These are phyloP conservation scores for Cybosia mesomella DNA, from an alignment of 2,888 invertebrate genomes.

Conservation along the genomic window DNA sequence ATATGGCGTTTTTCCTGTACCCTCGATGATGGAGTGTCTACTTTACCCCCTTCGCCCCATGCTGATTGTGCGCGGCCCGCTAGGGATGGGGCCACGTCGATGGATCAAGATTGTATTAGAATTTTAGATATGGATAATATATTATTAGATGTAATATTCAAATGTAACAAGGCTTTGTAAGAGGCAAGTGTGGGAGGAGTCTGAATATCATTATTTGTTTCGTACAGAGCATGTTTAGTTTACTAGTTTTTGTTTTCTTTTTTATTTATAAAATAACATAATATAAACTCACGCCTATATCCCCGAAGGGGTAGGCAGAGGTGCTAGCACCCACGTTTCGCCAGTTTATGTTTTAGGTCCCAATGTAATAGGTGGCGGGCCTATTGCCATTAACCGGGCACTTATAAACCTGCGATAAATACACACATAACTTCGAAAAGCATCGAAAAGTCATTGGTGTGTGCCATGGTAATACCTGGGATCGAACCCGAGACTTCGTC, in stretches of 20 bases:
- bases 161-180: not conserved
- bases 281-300: too few species aligned
- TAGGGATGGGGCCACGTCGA: slow-evolving; percentile 36
- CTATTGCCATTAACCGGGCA: too few species aligned
- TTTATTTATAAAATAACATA: not conserved
- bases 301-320: too few species aligned
- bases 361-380: too few species aligned
- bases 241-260: not conserved
- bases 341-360: too few species aligned
- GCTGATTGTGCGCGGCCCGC: slow-evolving; percentile 30
- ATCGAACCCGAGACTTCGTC: too few species aligned
- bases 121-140: not conserved
- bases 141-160: not conserved
- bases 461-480: too few species aligned
- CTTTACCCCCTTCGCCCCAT: slow-evolving; percentile 35
- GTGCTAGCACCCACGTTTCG: too few species aligned
- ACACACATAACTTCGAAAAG: too few species aligned
- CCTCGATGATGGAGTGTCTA: slow-evolving; percentile 46
- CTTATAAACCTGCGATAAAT: too few species aligned
- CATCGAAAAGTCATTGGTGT: too few species aligned
- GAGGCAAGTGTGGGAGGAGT: not conserved
- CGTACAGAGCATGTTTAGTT: not conserved
- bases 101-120: slow-evolving; percentile 6
- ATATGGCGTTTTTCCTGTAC: slow-evolving; percentile 43
- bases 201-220: not conserved